Base-by-base conservation (phyloP, 2,888 invertebrate genomes). In the Campoplex capitator region DNA sequence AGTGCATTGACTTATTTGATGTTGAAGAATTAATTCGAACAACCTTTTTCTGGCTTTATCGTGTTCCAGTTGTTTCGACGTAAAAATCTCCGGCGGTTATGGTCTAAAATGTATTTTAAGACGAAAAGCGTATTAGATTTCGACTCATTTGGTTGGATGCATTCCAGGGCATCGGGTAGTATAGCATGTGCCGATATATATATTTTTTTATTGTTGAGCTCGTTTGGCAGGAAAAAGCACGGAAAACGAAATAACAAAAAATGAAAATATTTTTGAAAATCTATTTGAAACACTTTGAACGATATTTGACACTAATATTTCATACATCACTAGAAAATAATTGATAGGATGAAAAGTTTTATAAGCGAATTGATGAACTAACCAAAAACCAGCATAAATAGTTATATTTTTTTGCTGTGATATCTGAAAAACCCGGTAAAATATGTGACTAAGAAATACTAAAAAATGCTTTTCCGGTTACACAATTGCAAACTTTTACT, bases 31-130 rank as follows among this genome's bases (percentile, higher is more conserved):
- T 13, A 28, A 6, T 13, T 48, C 1, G 48, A 71, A 71, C 23
- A 71, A 71, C 70, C 70, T 71, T 28, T 45, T 28, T 48, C 32
- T 16, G 11, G 48, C 48, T 48, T 71, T 71, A 71, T 48, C 70
- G 70, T 48, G 18, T 13, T 71, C 70, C 70, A 71, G n/a, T 71
- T 28, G 70, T 32, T 71, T 71, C 28, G 48, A 48, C 48, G 42
- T 42, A 42, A 42, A 42, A 7, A 28, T 48, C 70, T 71, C 28
- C 48, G 28, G 11, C 48, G 70, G 16, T 48, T 71, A 71, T 28
- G 48, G 28, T 48, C 74, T 75, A 73, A 62, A 75, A 65, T 51
- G 42, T 67, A 38, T 68, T 68, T 51, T 23, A n/a, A 8, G n/a
- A 71, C 48, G 48, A 48, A 71, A 71, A 71, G 16, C 16, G 28